Percentiles rank a stretch among this genome's conserved stretches.
These are phyloP conservation scores for Pocillopora verrucosa DNA, from an alignment of 64 coral and sea anemone genomes.

Conservation along the genomic window DNA sequence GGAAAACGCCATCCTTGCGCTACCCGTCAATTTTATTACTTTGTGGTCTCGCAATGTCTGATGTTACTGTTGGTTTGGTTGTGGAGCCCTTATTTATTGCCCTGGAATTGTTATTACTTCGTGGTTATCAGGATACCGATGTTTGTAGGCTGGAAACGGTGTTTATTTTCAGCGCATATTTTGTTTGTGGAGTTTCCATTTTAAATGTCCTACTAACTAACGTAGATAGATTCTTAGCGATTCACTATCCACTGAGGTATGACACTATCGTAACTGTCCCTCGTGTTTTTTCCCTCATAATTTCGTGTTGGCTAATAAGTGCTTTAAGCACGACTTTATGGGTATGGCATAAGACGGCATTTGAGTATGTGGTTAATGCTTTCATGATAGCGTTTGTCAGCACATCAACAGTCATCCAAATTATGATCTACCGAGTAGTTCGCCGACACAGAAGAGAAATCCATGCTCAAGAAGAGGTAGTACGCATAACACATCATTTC, in stretches of 20 bases:
- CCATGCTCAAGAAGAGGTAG: not conserved
- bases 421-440: not conserved
- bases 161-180: not conserved
- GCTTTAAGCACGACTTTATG: not conserved
- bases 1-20: not conserved
- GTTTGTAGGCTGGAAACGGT: not conserved
- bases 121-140: not conserved
- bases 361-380: not conserved
- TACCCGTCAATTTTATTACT: not conserved
- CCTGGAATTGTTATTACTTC: not conserved
- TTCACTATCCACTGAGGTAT: not conserved
- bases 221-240: not conserved
- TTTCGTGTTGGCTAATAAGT: not conserved
- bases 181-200: not conserved
- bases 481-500: not conserved
- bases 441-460: not conserved
- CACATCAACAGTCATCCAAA: not conserved
- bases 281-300: not conserved
- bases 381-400: not conserved
- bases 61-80: not conserved
- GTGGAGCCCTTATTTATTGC: not conserved
- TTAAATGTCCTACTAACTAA: not conserved
- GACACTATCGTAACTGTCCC: not conserved
- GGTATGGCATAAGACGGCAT: not conserved
- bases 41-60: not conserved